phyloP scores from a whole-genome alignment of 2,113 vertebrate genomes.

The Neotoma lepida region DNA sequence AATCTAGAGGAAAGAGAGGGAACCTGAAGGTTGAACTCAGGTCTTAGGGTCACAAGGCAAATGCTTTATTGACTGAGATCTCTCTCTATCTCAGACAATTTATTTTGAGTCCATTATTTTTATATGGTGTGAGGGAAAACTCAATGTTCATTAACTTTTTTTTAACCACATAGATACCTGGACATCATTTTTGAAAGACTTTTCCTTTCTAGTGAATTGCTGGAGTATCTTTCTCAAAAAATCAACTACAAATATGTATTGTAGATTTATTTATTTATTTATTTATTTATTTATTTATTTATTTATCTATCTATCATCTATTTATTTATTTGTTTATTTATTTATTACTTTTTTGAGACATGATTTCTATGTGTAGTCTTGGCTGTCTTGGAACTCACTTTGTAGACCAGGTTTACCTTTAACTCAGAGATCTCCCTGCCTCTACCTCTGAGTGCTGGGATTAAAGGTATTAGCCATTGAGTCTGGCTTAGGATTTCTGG shows the following conservation, averaged over 20 bases:
- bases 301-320: not conserved
- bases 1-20: not conserved
- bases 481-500: not conserved
- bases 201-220: slow-evolving; percentile 22
- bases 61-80: not conserved
- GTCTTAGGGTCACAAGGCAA: not conserved
- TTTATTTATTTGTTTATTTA: not conserved
- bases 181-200: not conserved
- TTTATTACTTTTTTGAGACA: not conserved
- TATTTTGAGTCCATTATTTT: slow-evolving; percentile 47
- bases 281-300: not conserved
- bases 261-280: not conserved
- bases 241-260: not conserved
- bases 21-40: too few species aligned
- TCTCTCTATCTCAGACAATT: too few species aligned
- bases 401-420: not conserved
- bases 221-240: slow-evolving; percentile 36
- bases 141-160: not conserved
- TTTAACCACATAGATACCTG: not conserved
- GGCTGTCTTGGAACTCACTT: not conserved
- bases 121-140: not conserved
- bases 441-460: not conserved
- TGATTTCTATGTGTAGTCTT: not conserved
- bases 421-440: not conserved
- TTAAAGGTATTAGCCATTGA: not conserved